Conservation (phyloP, 2,113 vertebrate genomes). For the Phylloscopus whistleri region DNA sequence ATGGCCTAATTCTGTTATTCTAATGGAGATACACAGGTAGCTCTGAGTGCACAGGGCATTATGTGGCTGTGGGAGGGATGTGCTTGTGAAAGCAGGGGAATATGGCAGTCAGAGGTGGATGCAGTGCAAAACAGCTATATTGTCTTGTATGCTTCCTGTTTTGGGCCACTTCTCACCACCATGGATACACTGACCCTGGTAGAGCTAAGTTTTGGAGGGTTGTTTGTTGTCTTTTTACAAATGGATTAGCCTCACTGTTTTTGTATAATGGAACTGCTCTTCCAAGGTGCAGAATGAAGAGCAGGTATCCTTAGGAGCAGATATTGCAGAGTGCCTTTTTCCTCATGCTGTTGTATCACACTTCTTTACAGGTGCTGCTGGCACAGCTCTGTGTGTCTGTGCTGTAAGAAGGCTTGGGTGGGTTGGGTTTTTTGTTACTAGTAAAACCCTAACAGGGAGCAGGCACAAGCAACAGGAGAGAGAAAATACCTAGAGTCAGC, state of each 20-base stretch:
- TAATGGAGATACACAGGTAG: not conserved
- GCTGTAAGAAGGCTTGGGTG: not conserved
- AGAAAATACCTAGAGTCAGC: conserved; percentile 20
- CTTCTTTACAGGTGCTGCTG: not conserved
- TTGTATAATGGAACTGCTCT: not conserved
- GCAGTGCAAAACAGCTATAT: not conserved
- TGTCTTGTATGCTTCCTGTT: not conserved
- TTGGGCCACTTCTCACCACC: not conserved
- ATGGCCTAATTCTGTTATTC: not conserved
- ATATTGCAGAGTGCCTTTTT: rapidly evolving
- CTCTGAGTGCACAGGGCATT: rapidly evolving
- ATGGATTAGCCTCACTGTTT: not conserved
- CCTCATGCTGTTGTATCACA: not conserved
- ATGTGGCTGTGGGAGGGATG: not conserved
- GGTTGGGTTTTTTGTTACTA: not conserved
- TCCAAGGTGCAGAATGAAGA: not conserved
- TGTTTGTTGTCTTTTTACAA: not conserved
- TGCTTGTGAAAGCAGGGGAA: not conserved
- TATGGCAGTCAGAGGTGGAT: not conserved
- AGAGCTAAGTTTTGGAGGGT: not conserved
- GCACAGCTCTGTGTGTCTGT: not conserved
- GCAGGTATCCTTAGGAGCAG: not conserved
- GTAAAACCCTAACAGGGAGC: not conserved
- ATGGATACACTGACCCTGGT: not conserved
- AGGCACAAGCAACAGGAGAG: not conserved